Base-by-base conservation (phyloP, 2,113 vertebrate species). In the Puntigrus tetrazona region DNA sequence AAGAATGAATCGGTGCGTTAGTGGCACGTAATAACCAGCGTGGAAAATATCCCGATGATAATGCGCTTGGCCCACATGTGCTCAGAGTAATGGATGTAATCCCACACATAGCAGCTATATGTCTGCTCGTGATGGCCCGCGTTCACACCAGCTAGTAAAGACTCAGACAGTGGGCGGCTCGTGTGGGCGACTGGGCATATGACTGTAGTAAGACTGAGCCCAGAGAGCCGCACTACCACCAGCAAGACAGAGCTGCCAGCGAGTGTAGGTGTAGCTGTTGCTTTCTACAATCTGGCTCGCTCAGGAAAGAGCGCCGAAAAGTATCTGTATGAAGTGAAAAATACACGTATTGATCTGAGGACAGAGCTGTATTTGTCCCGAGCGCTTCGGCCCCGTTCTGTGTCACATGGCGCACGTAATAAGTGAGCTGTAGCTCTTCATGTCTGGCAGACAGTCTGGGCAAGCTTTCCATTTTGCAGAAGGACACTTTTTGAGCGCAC, bases 111-210 rank as follows among this genome's bases (percentile, higher is more conserved):
- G 18, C 43, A 36, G 36, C 77, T 79, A 16, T 5, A 63, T 31
- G 77, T 81, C 61, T 69, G 25, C 10, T 86, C 76, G 77, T 88
- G 84, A 88, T 81, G 34, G 13, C 65, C 75, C n/a, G 11, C 11
- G 8, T 77, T 81, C 72, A 78, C 55, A 45, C 41, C 77, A 77
- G 8, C 45, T 57, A 70, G 75, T 20, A 31, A 78, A 73, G 45
- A 75, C 77, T 84, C 82, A 82, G 85, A 55, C 45, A 29, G 87
- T 87, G 85, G 81, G 78, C 34, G 82, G 67, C 22, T 57, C 22
- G 59, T 78, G 83, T 85, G 74, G 86, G 78, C 13, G 61, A 80
- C 52, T 55, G 43, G 57, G 43, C 69, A 61, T 61, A 82, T 86
- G 85, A 81, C 67, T 61, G 78, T 70, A 70, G 75, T 70, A 69